Conservation (phyloP, 1,140 invertebrate species). For the Aphelenchoides besseyi region DNA sequence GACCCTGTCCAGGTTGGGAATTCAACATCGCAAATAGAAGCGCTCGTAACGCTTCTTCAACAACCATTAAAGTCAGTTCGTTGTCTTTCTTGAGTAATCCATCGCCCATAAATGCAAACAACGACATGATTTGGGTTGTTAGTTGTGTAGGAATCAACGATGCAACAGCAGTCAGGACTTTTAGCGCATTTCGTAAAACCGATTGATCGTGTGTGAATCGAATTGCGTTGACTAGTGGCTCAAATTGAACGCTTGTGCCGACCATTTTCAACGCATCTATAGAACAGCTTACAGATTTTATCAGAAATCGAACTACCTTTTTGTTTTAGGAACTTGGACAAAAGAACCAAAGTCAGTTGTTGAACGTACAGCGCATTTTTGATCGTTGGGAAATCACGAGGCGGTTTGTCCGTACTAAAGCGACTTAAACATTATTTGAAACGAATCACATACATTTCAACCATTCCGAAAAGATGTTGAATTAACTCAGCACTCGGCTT, state of each 20-base stretch:
- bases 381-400: not conserved
- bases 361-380: conserved; percentile 17
- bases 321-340: conserved; percentile 20
- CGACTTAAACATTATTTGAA: not conserved
- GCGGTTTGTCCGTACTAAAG: conserved; percentile 18
- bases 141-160: conserved; percentile 30
- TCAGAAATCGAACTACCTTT: not conserved
- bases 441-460: conserved; percentile 27
- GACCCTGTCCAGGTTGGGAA: not conserved
- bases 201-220: conserved; percentile 32
- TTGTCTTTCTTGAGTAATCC: conserved; percentile 40
- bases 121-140: conserved; percentile 36
- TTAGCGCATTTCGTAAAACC: conserved; percentile 37
- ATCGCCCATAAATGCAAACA: conserved; percentile 41
- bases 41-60: conserved; percentile 33
- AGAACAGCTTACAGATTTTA: not conserved
- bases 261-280: conserved; percentile 11
- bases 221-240: conserved; percentile 33
- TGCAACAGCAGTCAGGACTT: conserved; percentile 31
- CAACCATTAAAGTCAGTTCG: conserved; percentile 31
- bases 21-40: conserved; percentile 25
- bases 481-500: conserved; percentile 23
- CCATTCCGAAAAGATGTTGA: conserved; percentile 23
- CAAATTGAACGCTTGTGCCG: conserved; percentile 24
- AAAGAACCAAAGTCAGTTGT: conserved; percentile 6